Conservation (phyloP, 2,888 invertebrate species). For the Diarsia brunnea region DNA sequence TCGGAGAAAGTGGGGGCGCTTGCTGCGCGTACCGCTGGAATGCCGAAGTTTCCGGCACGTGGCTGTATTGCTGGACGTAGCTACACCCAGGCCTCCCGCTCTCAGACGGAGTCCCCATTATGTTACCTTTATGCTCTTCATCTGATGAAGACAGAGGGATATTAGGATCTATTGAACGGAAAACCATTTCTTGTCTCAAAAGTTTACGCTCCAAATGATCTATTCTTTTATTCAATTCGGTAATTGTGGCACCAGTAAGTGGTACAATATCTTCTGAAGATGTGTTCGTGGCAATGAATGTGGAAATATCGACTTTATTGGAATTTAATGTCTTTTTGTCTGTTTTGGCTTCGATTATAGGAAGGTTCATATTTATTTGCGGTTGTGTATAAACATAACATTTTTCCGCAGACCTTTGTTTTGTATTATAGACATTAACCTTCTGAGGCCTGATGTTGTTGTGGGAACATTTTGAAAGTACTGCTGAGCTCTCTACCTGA, state of each 20-base stretch:
- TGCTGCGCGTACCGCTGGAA: constrained; percentile 85
- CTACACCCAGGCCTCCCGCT: constrained; percentile 82
- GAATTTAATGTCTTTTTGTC: constrained; percentile 69
- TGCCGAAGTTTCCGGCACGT: constrained; percentile 86
- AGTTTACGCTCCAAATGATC: constrained; percentile 83
- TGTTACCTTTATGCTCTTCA: constrained; percentile 77
- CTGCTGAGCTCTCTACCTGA: constrained; percentile 71
- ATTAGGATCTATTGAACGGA: constrained; percentile 81
- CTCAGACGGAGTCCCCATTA: constrained; percentile 72
- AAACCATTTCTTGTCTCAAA: constrained; percentile 84
- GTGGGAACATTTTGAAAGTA: constrained; percentile 74
- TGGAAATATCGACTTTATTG: constrained; percentile 80
- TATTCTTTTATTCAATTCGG: constrained; percentile 79
- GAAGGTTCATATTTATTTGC: constrained; percentile 78
- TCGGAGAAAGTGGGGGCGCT: constrained; percentile 80
- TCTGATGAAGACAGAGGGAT: constrained; percentile 82
- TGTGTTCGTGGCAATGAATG: constrained; percentile 77
- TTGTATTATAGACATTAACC: constrained; percentile 72
- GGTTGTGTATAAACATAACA: constrained; percentile 81
- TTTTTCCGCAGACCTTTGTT: constrained; percentile 77
- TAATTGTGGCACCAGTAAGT: constrained; percentile 70
- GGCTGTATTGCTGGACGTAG: constrained; percentile 87
- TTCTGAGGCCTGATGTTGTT: constrained; percentile 62
- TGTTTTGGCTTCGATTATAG: constrained; percentile 74
- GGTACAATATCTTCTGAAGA: constrained; percentile 74